Percentiles rank a stretch among this genome's conserved stretches.
Conservation (phyloP, 2,113 vertebrate genomes). For the Isurus oxyrinchus region DNA sequence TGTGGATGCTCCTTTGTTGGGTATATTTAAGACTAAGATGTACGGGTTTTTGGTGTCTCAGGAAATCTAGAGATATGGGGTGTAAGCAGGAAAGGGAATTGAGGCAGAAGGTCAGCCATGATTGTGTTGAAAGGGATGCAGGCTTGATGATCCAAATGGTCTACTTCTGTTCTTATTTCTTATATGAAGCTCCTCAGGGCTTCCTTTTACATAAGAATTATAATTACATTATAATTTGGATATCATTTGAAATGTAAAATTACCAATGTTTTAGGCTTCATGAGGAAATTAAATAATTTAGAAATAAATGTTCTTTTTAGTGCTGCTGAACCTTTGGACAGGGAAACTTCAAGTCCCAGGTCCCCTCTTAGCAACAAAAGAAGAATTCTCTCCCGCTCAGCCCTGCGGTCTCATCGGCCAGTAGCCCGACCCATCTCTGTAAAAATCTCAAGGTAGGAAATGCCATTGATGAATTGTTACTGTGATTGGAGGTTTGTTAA, state of each 20-base stretch:
- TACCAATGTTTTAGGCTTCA: neutral
- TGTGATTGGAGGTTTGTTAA: neutral
- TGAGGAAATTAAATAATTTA: neutral
- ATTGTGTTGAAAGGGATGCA: neutral
- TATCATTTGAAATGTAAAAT: neutral
- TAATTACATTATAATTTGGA: neutral
- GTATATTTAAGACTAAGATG: neutral
- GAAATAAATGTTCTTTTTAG: neutral
- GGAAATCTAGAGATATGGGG: neutral
- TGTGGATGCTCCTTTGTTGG: neutral
- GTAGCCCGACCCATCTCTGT: slow-evolving; percentile 80
- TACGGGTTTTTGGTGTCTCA: neutral
- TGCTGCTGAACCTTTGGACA: slow-evolving; percentile 36
- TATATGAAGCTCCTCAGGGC: neutral
- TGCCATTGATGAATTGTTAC: neutral
- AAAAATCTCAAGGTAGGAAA: slow-evolving; percentile 69
- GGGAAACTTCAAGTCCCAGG: slow-evolving; percentile 51
- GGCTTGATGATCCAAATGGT: neutral
- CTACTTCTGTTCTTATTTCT: neutral
- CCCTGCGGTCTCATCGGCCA: slow-evolving; percentile 84
- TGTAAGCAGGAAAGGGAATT: neutral
- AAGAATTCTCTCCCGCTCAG: slow-evolving; percentile 79
- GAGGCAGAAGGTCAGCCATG: neutral
- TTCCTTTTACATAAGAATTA: neutral
- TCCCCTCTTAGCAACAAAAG: slow-evolving; percentile 75